Base-by-base conservation (phyloP, 2,797 vertebrate genomes). In the Aeoliscus strigatus region DNA sequence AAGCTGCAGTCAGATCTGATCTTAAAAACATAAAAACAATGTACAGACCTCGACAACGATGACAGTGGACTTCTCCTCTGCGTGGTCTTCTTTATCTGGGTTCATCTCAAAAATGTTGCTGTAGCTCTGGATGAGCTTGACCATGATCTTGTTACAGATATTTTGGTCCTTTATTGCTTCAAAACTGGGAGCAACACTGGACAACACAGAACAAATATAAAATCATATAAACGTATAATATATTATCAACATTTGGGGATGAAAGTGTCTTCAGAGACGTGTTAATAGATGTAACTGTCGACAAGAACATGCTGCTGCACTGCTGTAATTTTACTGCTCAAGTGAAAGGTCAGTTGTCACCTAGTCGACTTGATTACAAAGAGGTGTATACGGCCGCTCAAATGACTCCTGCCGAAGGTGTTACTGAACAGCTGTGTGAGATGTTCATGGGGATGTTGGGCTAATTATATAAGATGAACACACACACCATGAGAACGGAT, bases 111-210 rank as follows among this genome's bases (percentile, higher is more conserved):
- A 96, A 42, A 97, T 80, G 7, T 55, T 47, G 32, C 57, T 67
- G 74, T 88, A 93, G 77, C 91, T 91, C 84, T 92, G 91, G 66
- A 98, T 89, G 59, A 97, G 85, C 71, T 84, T 88, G 32, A 83
- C 82, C 90, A 94, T 90, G 62, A 97, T 91, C 65, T 89, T 92
- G 79, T 97, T 98, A 59, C 92, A 95, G 66, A 92, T 87, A 40
- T 89, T 89, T 65, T 94, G 94, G 28, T 97, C 87, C 63, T 83
- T 92, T 51, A 97, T 86, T 18, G 91, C 91, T 57, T 95, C 93
- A 16, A 91, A 83, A 58, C 93, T 87, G 30, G 90, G 69, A 34
- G 87, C 71, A 28, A 98, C 92, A 0, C 94, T 98, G 70, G 5
- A 45, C 66, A 64, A 64, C 6, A 39, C 16, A 39, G 11, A 17